These are phyloP conservation scores for Microctenopoma stevenorrisi DNA, from an alignment of 2,797 vertebrate genomes.

Conservation along the genomic window DNA sequence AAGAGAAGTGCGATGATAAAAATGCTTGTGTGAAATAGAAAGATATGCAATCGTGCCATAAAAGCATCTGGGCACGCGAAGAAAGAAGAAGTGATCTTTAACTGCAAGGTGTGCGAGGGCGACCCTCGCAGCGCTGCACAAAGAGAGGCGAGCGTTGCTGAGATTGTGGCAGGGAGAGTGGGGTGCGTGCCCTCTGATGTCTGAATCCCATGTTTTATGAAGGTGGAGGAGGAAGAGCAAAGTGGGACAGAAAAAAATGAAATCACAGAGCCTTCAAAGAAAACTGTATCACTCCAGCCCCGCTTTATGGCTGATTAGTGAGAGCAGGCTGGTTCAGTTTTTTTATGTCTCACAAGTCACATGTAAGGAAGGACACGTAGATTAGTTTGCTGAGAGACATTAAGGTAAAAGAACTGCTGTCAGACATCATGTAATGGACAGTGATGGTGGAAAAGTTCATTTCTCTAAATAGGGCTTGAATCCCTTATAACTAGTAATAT, in stretches of 20 bases:
- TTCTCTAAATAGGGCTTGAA: slow-evolving; percentile 42
- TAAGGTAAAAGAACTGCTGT: slow-evolving; percentile 1
- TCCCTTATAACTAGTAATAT: slow-evolving; percentile 48
- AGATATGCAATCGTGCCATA: neutral
- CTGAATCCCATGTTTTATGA: slow-evolving; percentile 59
- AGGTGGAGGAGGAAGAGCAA: slow-evolving; percentile 47
- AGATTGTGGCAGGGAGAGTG: slow-evolving; percentile 17
- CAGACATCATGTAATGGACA: neutral
- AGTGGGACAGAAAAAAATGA: slow-evolving; percentile 50
- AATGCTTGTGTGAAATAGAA: neutral
- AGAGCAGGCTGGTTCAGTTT: neutral
- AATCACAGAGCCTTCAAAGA: slow-evolving; percentile 37
- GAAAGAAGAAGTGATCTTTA: neutral
- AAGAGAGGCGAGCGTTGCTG: slow-evolving; percentile 31
- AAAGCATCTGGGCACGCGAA: neutral
- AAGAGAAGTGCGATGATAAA: neutral
- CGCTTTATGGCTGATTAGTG: slow-evolving; percentile 23
- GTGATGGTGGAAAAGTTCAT: slow-evolving; percentile 43
- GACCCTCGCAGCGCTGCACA: slow-evolving; percentile 23
- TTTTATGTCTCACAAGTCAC: neutral
- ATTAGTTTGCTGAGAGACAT: slow-evolving; percentile 7
- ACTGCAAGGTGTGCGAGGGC: slow-evolving; percentile 8
- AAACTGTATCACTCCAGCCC: slow-evolving; percentile 41
- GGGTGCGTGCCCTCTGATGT: slow-evolving; percentile 37
- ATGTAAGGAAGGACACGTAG: slow-evolving; percentile 1